Base-by-base conservation (phyloP, 2,113 vertebrate genomes). In the Dipodomys stephensi region DNA sequence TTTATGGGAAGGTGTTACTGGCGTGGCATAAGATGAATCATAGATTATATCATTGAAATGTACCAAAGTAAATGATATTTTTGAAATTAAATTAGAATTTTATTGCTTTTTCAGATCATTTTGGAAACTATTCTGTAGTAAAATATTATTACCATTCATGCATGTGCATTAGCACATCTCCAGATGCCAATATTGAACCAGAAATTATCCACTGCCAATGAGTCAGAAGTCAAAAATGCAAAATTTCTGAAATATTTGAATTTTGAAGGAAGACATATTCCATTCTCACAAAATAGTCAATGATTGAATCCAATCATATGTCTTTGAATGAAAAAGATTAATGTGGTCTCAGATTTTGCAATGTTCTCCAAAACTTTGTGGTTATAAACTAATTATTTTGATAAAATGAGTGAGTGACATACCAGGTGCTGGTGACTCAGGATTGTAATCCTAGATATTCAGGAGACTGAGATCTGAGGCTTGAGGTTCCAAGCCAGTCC, bases 81-180 rank as follows among this genome's bases (percentile, higher is more conserved):
- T 95, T 92, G 1, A 32, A 90, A 97, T 96, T 95, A 96, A 97
- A 96, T 97, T 93, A 79, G 86, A 93, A 81, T 73, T 90, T 69
- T 94, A 86, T 32, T 96, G 81, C 79, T 82, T 96, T 85, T 67
- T 91, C 19, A 78, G 83, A 76, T 91, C 22, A 94, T 94, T 97
- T 96, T 94, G 79, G 73, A 93, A 94, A 86, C 57, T 19, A 77
- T 30, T 93, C 73, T 73, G 12, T 94, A 96, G 94, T 92, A 95
- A 96, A 96, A 88, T n/a, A 94, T 93, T 95, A 87, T 92, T 71
- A 93, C 53, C 28, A 80, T 32, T 23, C 80, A 46, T 25, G 74
- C 22, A 35, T 49, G 53, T 89, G 64, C 6, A 64, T 0, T 35
- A 73, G 72, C 88, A 84, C 84, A 57, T 94, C 19, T 53, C 11